A percentile compares a stretch with the other conserved stretches of the same genome.
Conservation (phyloP, 2,797 vertebrate genomes). For the Sebastes hubbsi region DNA sequence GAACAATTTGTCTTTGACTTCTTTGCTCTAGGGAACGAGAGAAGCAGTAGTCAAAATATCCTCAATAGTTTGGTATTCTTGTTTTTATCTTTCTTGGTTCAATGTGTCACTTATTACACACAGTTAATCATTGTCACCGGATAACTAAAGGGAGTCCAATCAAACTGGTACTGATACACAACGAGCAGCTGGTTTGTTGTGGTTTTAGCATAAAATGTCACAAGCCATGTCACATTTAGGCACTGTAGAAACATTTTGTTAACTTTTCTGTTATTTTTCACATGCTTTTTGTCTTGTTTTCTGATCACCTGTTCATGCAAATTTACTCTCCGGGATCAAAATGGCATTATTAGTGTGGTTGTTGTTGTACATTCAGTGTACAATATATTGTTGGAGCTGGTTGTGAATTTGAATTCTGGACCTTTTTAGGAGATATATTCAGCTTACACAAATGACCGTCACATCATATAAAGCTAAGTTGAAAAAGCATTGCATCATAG, state of each 20-base stretch:
- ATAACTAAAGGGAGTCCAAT: no score
- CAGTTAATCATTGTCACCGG: neutral
- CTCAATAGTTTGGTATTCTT: neutral
- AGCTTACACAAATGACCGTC: neutral
- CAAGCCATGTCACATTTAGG: neutral
- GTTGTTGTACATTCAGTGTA: neutral
- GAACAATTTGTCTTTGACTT: neutral
- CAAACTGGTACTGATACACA: neutral
- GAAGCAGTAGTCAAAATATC: neutral
- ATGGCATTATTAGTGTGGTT: neutral
- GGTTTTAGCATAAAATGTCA: neutral
- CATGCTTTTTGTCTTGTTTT: neutral
- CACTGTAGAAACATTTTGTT: neutral
- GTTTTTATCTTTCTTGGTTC: neutral
- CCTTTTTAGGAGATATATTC: neutral
- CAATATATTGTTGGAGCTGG: neutral
- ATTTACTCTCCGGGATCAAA: neutral
- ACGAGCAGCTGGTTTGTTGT: neutral
- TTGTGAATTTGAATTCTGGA: neutral
- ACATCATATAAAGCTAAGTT: neutral
- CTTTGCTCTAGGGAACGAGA: neutral
- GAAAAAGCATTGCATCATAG: neutral
- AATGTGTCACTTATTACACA: neutral
- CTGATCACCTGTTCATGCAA: neutral
- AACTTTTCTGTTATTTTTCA: neutral